Evolutionary conservation across 2,113 vertebrate species (phyloP).

Genomic region (Rhinoptilus africanus): DNA sequence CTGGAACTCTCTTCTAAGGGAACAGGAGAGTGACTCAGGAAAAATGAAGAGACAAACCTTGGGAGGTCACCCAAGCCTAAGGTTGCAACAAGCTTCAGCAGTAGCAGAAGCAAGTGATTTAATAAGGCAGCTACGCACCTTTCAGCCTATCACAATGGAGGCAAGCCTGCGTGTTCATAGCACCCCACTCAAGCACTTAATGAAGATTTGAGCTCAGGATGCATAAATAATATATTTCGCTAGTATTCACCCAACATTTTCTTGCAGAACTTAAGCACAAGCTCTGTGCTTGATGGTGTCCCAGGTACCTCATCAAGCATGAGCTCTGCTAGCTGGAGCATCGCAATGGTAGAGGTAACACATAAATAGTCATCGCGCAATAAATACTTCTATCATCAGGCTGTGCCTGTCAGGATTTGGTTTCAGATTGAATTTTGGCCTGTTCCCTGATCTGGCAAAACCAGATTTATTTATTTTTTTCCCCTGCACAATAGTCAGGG

Average conservation of each 20-base stretch:
- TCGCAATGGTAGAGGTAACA: fast-evolving
- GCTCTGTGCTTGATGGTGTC: neutral
- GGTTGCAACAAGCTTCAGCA: neutral
- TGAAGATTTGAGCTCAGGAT: neutral
- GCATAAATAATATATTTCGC: neutral
- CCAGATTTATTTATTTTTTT: neutral
- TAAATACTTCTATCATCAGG: neutral
- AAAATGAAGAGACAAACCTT: neutral
- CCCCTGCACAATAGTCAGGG: neutral
- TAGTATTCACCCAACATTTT: neutral
- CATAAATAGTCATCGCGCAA: neutral
- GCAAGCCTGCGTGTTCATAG: neutral
- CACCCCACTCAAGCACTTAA: neutral
- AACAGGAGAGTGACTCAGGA: neutral
- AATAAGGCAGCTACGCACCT: neutral
- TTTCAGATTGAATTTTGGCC: neutral
- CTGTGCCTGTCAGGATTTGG: neutral
- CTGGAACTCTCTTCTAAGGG: neutral
- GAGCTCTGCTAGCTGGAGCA: neutral
- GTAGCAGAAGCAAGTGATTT: neutral
- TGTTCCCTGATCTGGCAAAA: neutral
- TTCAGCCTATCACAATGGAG: neutral
- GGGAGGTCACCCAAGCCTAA: neutral
- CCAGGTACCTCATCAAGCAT: neutral
- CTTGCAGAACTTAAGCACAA: neutral